These are phyloP conservation scores for Pomatorhinus ruficollis DNA, from an alignment of 2,113 vertebrate genomes.

Conservation along the genomic window DNA sequence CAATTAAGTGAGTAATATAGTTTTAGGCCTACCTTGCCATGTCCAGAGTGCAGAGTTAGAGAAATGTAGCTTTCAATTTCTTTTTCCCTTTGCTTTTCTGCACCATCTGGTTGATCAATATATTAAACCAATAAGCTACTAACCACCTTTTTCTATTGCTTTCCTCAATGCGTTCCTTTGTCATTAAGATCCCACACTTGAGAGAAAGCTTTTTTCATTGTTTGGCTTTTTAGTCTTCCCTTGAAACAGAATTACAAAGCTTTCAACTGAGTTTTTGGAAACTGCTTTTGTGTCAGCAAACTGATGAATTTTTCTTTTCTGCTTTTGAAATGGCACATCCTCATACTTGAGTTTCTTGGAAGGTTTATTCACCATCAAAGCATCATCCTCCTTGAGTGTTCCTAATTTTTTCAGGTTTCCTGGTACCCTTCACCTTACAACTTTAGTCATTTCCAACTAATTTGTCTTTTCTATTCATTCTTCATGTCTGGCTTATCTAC, in stretches of 20 bases:
- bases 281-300: neutral
- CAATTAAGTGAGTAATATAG: neutral
- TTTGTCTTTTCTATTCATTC: neutral
- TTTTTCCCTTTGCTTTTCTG: conserved; percentile 33
- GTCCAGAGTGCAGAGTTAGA: neutral
- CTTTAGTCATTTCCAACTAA: neutral
- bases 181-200: neutral
- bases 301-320: neutral
- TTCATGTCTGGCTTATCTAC: neutral
- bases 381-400: neutral
- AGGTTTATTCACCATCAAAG: neutral
- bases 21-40: neutral
- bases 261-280: conserved; percentile 14
- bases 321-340: neutral
- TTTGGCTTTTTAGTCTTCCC: neutral
- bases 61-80: neutral
- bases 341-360: neutral
- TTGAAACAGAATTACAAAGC: neutral
- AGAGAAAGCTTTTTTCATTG: neutral
- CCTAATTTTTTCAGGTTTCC: neutral
- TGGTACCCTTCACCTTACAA: neutral
- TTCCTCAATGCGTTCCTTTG: neutral
- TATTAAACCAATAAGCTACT: conserved; percentile 1
- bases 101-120: conserved; percentile 6
- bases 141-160: neutral